Conservation (phyloP, 2,888 invertebrate genomes). For the Lepeophtheirus nordmannii region DNA sequence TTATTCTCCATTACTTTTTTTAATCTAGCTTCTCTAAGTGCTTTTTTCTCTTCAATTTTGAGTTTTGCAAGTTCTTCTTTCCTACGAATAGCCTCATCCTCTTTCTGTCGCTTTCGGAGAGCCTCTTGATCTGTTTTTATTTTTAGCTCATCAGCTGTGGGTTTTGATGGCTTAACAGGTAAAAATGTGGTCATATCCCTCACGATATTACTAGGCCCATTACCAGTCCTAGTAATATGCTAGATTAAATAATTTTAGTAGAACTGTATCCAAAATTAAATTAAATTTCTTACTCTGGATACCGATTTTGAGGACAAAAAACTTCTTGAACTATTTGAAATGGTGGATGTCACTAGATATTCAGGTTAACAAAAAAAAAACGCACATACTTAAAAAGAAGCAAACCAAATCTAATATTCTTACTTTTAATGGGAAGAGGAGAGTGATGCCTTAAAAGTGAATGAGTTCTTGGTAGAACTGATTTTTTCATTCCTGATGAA, state of each 20-base stretch:
- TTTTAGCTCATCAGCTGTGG: not conserved
- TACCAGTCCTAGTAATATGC: not conserved
- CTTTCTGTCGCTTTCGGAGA: not conserved
- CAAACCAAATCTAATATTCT: too few relatives aligned
- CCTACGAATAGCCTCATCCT: not conserved
- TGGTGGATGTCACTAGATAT: too few relatives aligned
- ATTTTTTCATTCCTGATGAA: not conserved
- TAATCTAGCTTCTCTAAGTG: conserved; percentile 40
- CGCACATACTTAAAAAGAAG: too few relatives aligned
- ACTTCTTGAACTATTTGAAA: too few relatives aligned
- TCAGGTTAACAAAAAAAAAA: too few relatives aligned
- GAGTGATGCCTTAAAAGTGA: too few relatives aligned
- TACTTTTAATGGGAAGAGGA: too few relatives aligned
- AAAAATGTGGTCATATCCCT: not conserved
- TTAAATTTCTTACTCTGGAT: too few relatives aligned
- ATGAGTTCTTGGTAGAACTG: not conserved
- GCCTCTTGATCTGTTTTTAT: not conserved
- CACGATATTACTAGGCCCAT: not conserved
- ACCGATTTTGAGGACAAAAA: too few relatives aligned
- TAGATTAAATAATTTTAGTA: not conserved
- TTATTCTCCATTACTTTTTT: conserved; percentile 25
- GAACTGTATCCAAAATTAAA: too few relatives aligned
- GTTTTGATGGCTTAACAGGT: not conserved
- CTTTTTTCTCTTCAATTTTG: conserved; percentile 54
- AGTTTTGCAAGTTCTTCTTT: not conserved